Conservation (phyloP, 2,888 invertebrate species). For the Isotomurus palustris region DNA sequence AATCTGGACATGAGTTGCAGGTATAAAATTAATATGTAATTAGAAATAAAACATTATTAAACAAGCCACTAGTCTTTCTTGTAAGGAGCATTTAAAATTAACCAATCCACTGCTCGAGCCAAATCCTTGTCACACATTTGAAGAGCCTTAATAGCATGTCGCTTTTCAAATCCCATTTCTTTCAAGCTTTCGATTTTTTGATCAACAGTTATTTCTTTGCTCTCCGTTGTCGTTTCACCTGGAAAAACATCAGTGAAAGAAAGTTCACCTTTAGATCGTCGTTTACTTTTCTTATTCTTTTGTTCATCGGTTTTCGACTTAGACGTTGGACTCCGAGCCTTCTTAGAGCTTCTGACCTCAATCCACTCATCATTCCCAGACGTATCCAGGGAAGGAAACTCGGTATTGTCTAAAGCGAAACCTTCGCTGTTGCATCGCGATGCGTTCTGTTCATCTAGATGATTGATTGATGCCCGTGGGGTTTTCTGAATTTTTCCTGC, state of each 20-base stretch:
- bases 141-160: constrained; percentile 34
- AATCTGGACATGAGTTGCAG: too few species aligned
- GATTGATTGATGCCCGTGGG: too few species aligned
- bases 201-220: constrained; percentile 27
- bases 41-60: too few species aligned
- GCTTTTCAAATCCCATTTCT: constrained; percentile 42
- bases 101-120: constrained; percentile 39
- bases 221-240: background rate
- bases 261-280: background rate
- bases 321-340: background rate
- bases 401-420: background rate
- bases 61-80: background rate
- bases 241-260: background rate
- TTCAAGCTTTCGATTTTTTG: constrained; percentile 38
- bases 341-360: constrained; percentile 31
- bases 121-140: constrained; percentile 39
- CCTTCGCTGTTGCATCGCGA: too few species aligned
- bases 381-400: background rate
- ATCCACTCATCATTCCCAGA: constrained; percentile 27
- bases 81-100: constrained; percentile 25
- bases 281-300: background rate
- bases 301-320: background rate
- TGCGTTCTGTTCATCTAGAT: background rate
- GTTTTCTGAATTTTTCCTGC: background rate
- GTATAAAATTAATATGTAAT: too few species aligned